Conservation (phyloP, 2,797 vertebrate genomes). For the Molossus molossus region DNA sequence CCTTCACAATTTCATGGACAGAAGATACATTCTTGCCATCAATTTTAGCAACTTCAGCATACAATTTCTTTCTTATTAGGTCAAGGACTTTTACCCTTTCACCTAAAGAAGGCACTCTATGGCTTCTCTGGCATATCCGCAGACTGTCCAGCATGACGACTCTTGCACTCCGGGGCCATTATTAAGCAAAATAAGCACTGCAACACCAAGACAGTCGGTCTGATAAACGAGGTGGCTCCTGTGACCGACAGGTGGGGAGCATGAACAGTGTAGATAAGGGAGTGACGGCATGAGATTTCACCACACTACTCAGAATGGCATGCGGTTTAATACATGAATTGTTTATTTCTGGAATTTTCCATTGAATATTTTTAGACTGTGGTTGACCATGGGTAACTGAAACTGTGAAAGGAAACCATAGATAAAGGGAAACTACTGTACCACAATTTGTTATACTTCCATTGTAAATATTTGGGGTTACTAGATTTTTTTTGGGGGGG, state of each 20-base stretch:
- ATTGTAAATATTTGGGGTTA: neutral
- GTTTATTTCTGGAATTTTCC: neutral
- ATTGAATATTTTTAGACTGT: neutral
- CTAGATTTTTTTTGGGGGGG: neutral
- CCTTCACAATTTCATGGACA: neutral
- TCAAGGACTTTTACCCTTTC: neutral
- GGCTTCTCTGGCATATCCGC: neutral
- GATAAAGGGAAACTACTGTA: neutral
- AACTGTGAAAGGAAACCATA: neutral
- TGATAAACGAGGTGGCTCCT: neutral
- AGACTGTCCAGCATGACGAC: too few species aligned
- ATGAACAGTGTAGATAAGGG: neutral
- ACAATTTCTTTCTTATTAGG: neutral
- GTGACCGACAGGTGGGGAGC: neutral
- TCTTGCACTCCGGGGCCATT: neutral
- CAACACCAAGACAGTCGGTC: neutral
- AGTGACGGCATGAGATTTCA: neutral
- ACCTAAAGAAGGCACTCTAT: neutral
- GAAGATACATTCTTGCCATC: neutral
- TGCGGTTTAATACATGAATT: neutral
- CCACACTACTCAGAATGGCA: neutral
- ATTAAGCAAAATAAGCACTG: neutral
- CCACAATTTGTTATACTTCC: neutral
- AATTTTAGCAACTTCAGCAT: neutral
- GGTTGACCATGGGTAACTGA: neutral